phyloP scores from a whole-genome alignment of 1,140 invertebrate species.

The Drepana arcuata region DNA sequence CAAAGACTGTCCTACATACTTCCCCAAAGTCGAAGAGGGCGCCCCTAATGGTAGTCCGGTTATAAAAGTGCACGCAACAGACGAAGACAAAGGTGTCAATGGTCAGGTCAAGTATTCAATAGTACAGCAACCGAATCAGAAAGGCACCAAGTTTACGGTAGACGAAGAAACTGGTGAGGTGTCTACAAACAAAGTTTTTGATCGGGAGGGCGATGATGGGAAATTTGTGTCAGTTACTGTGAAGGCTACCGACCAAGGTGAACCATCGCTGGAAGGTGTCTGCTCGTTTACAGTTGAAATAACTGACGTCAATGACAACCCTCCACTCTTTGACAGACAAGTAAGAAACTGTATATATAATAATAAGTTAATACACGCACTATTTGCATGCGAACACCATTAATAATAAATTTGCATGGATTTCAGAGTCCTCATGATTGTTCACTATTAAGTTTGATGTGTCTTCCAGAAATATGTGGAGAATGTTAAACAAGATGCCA shows the following conservation, averaged over 20 bases:
- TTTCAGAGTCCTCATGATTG: constrained; percentile 7
- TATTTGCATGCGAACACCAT: constrained; percentile 28
- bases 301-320: constrained; percentile 95
- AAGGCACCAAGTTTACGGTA: constrained; percentile 95
- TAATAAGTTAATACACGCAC: constrained; percentile 13
- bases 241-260: constrained; percentile 97
- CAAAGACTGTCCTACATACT: constrained; percentile 92
- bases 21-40: constrained; percentile 93
- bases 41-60: constrained; percentile 93
- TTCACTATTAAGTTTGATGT: constrained; percentile 18
- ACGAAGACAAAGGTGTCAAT: constrained; percentile 95
- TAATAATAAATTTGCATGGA: constrained; percentile 19
- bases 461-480: constrained; percentile 92
- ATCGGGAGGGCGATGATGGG: constrained; percentile 95
- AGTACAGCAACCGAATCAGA: constrained; percentile 96
- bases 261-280: constrained; percentile 93
- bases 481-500: constrained; percentile 97
- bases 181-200: constrained; percentile 95
- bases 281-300: constrained; percentile 98
- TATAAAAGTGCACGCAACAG: constrained; percentile 93
- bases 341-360: constrained; percentile 73
- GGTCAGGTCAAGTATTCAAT: constrained; percentile 95
- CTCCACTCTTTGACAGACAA: constrained; percentile 94
- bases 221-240: constrained; percentile 97
- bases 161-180: constrained; percentile 96